These are phyloP conservation scores for Ophiodon elongatus DNA, from an alignment of 2,113 vertebrate species.

Conservation along the genomic window DNA sequence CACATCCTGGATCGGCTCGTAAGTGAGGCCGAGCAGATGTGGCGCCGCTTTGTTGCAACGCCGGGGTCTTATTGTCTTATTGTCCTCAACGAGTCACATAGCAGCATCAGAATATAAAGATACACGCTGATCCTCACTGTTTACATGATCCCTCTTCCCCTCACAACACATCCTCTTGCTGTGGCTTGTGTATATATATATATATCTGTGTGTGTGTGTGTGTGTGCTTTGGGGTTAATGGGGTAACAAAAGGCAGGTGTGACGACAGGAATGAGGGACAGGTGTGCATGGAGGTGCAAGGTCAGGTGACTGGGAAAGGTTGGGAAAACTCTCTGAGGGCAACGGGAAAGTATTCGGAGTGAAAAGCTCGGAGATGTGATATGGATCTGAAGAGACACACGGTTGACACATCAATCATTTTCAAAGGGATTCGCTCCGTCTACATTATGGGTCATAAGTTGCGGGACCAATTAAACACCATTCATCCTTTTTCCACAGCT, in stretches of 20 bases:
- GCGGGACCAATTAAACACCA: slow-evolving; percentile 44
- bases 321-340: not conserved
- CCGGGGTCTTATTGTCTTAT: slow-evolving; percentile 11
- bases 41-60: not conserved
- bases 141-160: no score
- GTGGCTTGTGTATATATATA: not conserved
- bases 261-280: not conserved
- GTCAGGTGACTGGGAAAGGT: not conserved
- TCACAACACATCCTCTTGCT: not conserved
- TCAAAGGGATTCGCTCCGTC: not conserved
- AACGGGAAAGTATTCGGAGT: not conserved
- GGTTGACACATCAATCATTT: not conserved
- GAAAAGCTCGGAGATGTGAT: not conserved
- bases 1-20: slow-evolving; percentile 46
- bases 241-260: not conserved
- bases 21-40: slow-evolving; percentile 31
- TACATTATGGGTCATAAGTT: slow-evolving; percentile 44
- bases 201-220: no score
- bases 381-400: not conserved
- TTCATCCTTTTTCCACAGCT: slow-evolving; percentile 23
- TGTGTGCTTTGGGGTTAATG: not conserved
- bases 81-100: not conserved
- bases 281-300: not conserved
- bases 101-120: not conserved
- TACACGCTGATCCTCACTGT: not conserved